Percentiles rank a stretch among this genome's conserved stretches.
These are phyloP conservation scores for Penelope pileata DNA, from an alignment of 2,113 vertebrate species.

Conservation along the genomic window DNA sequence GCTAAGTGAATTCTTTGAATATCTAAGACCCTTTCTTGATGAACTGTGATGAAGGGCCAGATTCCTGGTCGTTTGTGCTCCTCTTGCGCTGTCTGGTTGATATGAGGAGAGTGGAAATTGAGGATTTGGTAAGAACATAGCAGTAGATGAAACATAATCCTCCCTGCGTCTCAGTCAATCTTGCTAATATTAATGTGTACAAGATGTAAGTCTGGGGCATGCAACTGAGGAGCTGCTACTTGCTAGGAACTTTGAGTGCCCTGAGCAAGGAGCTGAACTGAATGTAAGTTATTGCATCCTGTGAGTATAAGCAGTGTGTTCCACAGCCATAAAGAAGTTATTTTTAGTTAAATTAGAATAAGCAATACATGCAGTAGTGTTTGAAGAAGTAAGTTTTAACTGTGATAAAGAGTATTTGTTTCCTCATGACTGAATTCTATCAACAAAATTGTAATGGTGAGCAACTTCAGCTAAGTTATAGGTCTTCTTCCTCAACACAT, in stretches of 20 bases:
- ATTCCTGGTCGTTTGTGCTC: background rate
- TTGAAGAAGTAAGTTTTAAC: background rate
- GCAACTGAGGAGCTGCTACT: background rate
- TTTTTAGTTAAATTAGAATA: background rate
- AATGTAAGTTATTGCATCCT: background rate
- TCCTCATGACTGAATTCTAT: background rate
- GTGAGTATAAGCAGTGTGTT: fast-evolving
- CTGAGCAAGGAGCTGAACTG: background rate
- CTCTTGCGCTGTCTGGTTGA: background rate
- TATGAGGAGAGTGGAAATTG: background rate
- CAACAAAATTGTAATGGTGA: background rate
- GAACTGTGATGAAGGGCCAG: background rate
- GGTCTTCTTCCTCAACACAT: background rate
- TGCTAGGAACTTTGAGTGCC: background rate
- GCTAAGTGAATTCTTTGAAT: background rate
- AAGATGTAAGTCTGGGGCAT: background rate
- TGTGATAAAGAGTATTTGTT: background rate
- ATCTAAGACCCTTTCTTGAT: background rate
- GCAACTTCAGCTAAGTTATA: background rate
- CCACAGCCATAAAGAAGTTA: background rate
- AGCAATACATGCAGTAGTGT: background rate
- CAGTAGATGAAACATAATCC: no score
- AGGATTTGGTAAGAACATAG: background rate
- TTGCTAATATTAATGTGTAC: background rate
- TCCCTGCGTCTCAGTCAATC: background rate